phyloP scores from a whole-genome alignment of 2,888 invertebrate genomes.

The Drosophila nr. perissopoda region DNA sequence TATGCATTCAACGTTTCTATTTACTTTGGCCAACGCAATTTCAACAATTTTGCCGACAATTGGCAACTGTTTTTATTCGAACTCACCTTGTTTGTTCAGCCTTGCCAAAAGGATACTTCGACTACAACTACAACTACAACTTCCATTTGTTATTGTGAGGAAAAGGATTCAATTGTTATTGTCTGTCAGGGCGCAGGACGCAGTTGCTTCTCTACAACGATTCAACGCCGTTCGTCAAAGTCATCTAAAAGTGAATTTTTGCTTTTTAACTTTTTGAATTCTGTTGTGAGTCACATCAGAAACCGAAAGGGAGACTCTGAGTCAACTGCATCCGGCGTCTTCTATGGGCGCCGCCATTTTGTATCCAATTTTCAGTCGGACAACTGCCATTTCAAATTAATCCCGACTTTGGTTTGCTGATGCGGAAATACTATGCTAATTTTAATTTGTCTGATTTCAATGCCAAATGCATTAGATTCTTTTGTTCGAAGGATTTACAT shows the following conservation, averaged over 20 bases:
- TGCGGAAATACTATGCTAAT: conserved; percentile 81
- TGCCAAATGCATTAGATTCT: conserved; percentile 37
- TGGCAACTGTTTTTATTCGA: conserved; percentile 67
- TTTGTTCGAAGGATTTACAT: conserved; percentile 66
- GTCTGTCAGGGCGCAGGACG: conserved; percentile 35
- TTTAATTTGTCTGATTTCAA: conserved; percentile 70
- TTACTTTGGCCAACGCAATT: conserved; percentile 77
- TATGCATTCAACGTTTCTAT: conserved; percentile 55
- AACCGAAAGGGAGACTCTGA: conserved; percentile 5
- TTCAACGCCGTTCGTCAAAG: conserved; percentile 73
- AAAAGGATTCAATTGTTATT: conserved; percentile 71
- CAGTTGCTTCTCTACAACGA: conserved; percentile 20
- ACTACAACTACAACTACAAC: not conserved
- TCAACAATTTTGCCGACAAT: conserved; percentile 61
- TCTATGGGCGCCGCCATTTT: conserved; percentile 51
- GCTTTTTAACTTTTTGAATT: conserved; percentile 83
- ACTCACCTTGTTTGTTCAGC: conserved; percentile 72
- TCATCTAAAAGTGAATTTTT: conserved; percentile 82
- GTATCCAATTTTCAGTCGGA: conserved; percentile 18
- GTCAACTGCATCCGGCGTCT: not conserved
- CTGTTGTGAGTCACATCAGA: conserved; percentile 19
- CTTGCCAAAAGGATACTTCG: conserved; percentile 61
- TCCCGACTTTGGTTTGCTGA: conserved; percentile 71
- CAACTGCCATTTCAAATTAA: conserved; percentile 60
- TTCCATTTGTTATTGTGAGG: conserved; percentile 58